These are phyloP conservation scores for Clarias macrocephalus DNA, from an alignment of 2,113 vertebrate genomes.

Conservation along the genomic window DNA sequence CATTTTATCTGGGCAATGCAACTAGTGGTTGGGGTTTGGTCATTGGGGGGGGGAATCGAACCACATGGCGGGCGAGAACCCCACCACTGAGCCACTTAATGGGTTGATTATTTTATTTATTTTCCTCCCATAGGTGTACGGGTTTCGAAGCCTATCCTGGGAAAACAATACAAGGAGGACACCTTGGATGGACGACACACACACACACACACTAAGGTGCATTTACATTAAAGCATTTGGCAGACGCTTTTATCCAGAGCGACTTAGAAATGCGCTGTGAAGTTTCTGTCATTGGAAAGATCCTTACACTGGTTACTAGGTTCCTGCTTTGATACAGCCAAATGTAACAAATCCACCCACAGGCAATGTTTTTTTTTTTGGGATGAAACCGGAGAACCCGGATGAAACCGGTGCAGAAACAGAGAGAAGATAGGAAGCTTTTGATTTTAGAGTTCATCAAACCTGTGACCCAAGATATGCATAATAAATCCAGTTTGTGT, in stretches of 20 bases:
- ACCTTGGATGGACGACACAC: neutral
- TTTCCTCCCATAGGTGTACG: neutral
- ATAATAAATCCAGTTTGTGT: neutral
- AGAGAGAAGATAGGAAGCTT: neutral
- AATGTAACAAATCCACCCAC: neutral
- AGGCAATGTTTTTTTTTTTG: neutral
- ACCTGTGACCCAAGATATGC: too few species aligned
- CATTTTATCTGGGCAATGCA: too few species aligned
- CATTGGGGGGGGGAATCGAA: too few species aligned
- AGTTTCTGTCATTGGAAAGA: too few species aligned
- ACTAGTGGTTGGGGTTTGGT: too few species aligned
- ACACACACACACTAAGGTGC: neutral
- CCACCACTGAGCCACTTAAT: too few species aligned
- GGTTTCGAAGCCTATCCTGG: neutral
- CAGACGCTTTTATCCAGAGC: too few species aligned
- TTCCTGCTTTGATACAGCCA: too few species aligned
- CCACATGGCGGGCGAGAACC: too few species aligned
- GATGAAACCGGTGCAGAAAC: neutral
- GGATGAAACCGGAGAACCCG: neutral
- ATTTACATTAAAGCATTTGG: too few species aligned
- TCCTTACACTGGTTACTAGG: too few species aligned
- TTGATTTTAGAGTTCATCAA: neutral
- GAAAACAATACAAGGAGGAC: neutral
- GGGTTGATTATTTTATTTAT: neutral
- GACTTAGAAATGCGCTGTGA: too few species aligned